These are phyloP conservation scores for Pyrocoelia pectoralis DNA, from an alignment of 2,888 invertebrate species.

Conservation along the genomic window DNA sequence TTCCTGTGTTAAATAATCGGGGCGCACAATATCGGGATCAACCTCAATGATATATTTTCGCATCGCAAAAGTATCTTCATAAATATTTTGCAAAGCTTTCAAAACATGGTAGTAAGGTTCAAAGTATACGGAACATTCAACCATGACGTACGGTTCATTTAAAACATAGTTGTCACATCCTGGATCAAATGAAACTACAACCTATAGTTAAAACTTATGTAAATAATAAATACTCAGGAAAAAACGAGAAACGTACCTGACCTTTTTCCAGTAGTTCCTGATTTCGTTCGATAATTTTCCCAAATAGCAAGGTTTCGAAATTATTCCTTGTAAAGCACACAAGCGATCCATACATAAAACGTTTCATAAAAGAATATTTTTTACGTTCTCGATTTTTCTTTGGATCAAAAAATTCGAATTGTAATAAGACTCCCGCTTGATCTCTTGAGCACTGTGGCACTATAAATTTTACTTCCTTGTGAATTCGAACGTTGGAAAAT, in stretches of 20 bases:
- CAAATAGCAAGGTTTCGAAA: slow-evolving; percentile 74
- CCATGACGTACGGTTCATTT: slow-evolving; percentile 65
- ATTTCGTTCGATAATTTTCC: slow-evolving; percentile 70
- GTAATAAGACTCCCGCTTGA: slow-evolving; percentile 58
- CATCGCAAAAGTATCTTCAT: slow-evolving; percentile 70
- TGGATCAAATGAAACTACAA: slow-evolving; percentile 23
- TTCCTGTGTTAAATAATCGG: slow-evolving; percentile 55
- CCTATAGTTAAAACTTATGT: slow-evolving; percentile 4
- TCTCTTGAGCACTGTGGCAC: slow-evolving; percentile 59
- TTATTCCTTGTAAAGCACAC: slow-evolving; percentile 75
- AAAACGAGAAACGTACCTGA: slow-evolving; percentile 61
- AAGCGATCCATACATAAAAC: slow-evolving; percentile 76
- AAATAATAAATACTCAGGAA: neutral
- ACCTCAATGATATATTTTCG: slow-evolving; percentile 71
- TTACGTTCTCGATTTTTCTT: neutral
- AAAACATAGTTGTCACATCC: slow-evolving; percentile 44
- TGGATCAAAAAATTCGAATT: slow-evolving; percentile 37
- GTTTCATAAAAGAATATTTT: slow-evolving; percentile 61
- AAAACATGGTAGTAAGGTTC: slow-evolving; percentile 82
- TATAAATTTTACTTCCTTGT: slow-evolving; percentile 61
- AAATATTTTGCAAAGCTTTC: slow-evolving; percentile 69
- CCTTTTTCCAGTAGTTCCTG: slow-evolving; percentile 63
- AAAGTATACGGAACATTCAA: slow-evolving; percentile 81
- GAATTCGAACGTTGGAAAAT: slow-evolving; percentile 54
- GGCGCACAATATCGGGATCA: slow-evolving; percentile 49